A percentile compares a stretch with the other conserved stretches of the same genome.
These are phyloP conservation scores for Dicaeum eximium DNA, from an alignment of 2,113 vertebrate species.

Conservation along the genomic window DNA sequence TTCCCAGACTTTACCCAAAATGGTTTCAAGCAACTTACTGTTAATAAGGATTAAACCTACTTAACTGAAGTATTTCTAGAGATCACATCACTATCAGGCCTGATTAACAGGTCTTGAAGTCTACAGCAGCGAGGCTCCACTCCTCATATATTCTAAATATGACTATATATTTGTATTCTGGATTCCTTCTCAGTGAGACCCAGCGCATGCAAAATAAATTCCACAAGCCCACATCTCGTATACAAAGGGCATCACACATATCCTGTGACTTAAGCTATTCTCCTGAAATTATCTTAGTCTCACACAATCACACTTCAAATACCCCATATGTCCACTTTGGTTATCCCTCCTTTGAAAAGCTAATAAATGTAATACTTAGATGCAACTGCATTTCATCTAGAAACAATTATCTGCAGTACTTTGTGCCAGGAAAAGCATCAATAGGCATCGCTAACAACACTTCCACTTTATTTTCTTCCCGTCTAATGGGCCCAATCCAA, in stretches of 20 bases:
- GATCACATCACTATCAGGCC: slow-evolving; percentile 20
- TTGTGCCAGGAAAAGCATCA: slow-evolving; percentile 29
- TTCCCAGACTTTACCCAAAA: slow-evolving; percentile 6
- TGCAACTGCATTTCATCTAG: slow-evolving; percentile 43
- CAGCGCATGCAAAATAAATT: slow-evolving; percentile 38
- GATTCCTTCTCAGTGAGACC: slow-evolving; percentile 36
- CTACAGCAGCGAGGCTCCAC: background rate
- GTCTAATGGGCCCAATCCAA: slow-evolving; percentile 2
- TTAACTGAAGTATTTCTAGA: slow-evolving; percentile 43
- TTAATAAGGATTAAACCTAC: slow-evolving; percentile 46
- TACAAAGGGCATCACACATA: slow-evolving; percentile 61
- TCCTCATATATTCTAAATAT: slow-evolving; percentile 10
- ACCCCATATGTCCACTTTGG: slow-evolving; percentile 69
- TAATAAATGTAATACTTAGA: slow-evolving; percentile 56
- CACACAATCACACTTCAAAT: slow-evolving; percentile 70
- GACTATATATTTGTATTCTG: slow-evolving; percentile 24
- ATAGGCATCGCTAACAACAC: background rate
- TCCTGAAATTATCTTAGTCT: slow-evolving; percentile 66
- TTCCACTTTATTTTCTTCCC: slow-evolving; percentile 32
- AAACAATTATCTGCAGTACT: slow-evolving; percentile 41
- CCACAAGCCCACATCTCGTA: slow-evolving; percentile 30
- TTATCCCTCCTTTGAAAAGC: slow-evolving; percentile 59
- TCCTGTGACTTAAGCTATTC: slow-evolving; percentile 46
- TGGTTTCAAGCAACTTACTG: slow-evolving; percentile 30
- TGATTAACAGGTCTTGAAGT: background rate